Percentiles rank a stretch among this genome's conserved stretches.
These are phyloP conservation scores for Bombus ignitus DNA, from an alignment of 1,140 invertebrate species.

Conservation along the genomic window DNA sequence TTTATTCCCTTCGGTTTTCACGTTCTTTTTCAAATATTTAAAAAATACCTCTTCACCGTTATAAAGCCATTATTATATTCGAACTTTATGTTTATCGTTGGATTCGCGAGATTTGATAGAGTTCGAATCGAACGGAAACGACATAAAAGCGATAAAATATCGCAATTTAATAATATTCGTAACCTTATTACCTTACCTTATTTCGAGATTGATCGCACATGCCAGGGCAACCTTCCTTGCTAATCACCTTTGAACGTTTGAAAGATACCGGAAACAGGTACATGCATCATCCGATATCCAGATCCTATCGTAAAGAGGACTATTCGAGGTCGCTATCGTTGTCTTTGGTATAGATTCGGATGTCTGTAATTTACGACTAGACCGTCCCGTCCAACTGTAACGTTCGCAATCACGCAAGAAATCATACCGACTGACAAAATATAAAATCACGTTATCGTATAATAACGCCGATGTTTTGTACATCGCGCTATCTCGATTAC, in stretches of 20 bases:
- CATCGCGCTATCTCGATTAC: not conserved
- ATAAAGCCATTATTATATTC: no score
- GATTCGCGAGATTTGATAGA: no score
- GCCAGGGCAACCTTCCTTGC: slow-evolving; percentile 31
- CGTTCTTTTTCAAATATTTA: no score
- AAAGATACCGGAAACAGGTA: not conserved
- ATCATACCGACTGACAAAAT: no score
- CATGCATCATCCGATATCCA: slow-evolving; percentile 14
- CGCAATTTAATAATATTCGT: not conserved
- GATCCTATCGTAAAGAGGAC: not conserved
- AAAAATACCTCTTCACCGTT: no score
- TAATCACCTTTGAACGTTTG: slow-evolving; percentile 20
- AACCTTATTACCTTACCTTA: slow-evolving; percentile 38
- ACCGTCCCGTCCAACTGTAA: not conserved
- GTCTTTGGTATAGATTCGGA: not conserved
- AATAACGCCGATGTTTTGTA: no score
- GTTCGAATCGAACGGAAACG: no score
- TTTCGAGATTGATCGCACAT: slow-evolving; percentile 53
- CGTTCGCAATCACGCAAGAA: not conserved
- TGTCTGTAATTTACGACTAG: not conserved
- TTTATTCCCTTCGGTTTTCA: no score
- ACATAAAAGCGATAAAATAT: no score
- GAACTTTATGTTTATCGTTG: no score
- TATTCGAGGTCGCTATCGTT: not conserved
- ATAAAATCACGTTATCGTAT: no score